Conservation (phyloP, 2,888 invertebrate species). For the Thecocarcelia acutangulata region DNA sequence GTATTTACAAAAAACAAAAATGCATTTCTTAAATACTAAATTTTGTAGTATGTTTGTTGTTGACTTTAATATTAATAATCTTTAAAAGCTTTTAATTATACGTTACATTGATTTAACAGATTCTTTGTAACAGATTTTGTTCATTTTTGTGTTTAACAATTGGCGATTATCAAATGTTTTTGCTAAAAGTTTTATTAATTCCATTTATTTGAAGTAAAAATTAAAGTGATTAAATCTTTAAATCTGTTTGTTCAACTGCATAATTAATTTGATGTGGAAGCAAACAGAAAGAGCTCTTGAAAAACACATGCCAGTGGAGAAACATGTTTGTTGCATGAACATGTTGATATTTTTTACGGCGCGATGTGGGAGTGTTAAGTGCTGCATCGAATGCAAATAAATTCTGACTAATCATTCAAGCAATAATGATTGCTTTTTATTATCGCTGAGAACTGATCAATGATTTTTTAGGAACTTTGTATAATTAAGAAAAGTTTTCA, state of each 20-base stretch:
- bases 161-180: conserved; percentile 44
- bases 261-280: conserved; percentile 49
- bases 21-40: conserved; percentile 23
- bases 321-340: conserved; percentile 31
- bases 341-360: not conserved
- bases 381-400: conserved; percentile 17
- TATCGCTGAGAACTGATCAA: not conserved
- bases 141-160: conserved; percentile 31
- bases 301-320: not conserved
- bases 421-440: conserved; percentile 9
- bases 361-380: conserved; percentile 35
- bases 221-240: conserved; percentile 48
- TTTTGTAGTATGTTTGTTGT: conserved; percentile 1
- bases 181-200: conserved; percentile 21
- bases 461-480: not conserved
- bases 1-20: conserved; percentile 1
- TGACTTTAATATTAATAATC: not conserved
- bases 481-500: not conserved
- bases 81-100: conserved; percentile 38
- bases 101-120: conserved; percentile 22
- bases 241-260: conserved; percentile 47
- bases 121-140: conserved; percentile 12
- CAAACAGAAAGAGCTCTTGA: not conserved
- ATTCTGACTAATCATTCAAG: conserved; percentile 23
- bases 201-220: conserved; percentile 3